These are phyloP conservation scores for Drosophila bunnanda DNA, from an alignment of 2,888 invertebrate genomes.

Conservation along the genomic window DNA sequence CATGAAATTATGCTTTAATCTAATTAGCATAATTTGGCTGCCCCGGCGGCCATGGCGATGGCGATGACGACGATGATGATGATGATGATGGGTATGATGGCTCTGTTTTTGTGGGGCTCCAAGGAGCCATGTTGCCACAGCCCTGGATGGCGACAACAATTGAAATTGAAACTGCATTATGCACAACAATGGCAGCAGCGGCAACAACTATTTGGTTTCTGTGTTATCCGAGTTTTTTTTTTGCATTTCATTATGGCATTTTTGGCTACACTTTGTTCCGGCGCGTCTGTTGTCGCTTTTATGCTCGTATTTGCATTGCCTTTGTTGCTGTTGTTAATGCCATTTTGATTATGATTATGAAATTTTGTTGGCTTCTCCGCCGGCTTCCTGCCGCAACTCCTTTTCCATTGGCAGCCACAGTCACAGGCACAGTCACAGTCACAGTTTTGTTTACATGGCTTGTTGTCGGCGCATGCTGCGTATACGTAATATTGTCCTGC, in stretches of 20 bases:
- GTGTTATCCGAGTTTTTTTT: slow-evolving; percentile 58
- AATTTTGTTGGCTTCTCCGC: slow-evolving; percentile 64
- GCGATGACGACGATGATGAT: slow-evolving; percentile 18
- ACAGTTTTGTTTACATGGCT: slow-evolving; percentile 78
- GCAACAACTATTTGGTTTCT: slow-evolving; percentile 51
- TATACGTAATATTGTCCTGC: slow-evolving; percentile 65
- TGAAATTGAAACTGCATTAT: slow-evolving; percentile 80
- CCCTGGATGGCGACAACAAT: slow-evolving; percentile 68
- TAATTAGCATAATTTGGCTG: slow-evolving; percentile 81
- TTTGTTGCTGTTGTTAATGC: slow-evolving; percentile 76
- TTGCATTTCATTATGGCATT: slow-evolving; percentile 76
- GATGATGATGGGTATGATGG: slow-evolving; percentile 28
- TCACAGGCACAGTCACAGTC: slow-evolving; percentile 54
- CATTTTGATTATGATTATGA: slow-evolving; percentile 82
- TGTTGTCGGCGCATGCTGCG: slow-evolving; percentile 75
- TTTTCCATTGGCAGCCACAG: slow-evolving; percentile 37
- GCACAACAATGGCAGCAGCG: slow-evolving; percentile 53
- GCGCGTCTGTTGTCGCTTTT: slow-evolving; percentile 70
- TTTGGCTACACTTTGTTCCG: slow-evolving; percentile 74
- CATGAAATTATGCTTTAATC: slow-evolving; percentile 81
- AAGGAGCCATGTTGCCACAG: slow-evolving; percentile 34
- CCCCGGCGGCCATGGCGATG: slow-evolving; percentile 65
- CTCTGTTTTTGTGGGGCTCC: slow-evolving; percentile 38
- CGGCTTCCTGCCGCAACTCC: slow-evolving; percentile 37
- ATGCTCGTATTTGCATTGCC: slow-evolving; percentile 74